Base-by-base conservation (phyloP, 2,113 vertebrate genomes). In the Menura novaehollandiae region DNA sequence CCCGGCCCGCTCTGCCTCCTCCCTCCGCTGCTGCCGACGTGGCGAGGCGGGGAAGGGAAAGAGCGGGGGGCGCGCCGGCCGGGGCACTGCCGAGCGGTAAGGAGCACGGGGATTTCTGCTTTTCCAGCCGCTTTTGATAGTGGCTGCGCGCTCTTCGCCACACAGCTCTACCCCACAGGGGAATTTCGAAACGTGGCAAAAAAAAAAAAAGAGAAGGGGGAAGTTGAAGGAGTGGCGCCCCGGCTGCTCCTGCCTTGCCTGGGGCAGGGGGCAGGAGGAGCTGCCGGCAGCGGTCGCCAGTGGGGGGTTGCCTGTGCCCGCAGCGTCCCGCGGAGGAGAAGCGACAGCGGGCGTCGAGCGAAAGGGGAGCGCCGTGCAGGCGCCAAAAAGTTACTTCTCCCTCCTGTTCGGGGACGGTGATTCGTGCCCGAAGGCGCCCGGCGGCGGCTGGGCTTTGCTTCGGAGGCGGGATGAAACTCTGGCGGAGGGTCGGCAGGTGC, bases 21-120 rank as follows among this genome's bases (percentile, higher is more conserved):
- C 96, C 93, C 88, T 68, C 90, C 35, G 43, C 86, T 69, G 82
- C 83, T 98, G 98, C 95, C 91, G 98, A 98, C 98, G 97, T 98
- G 98, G 98, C 97, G 98, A 96, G 97, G 93, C 93, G 91, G 97
- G 72, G 93, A 59, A 62, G 49, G 47, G 49, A 47, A 51, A n/a
- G 19, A 51, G 46, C 23, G 1, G 72, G 76, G 64, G 84, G 84
- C 19, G 87, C 81, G 93, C 9, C 49, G 52, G 84, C 32, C 5
- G 23, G 43, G 52, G 73, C 37, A 71, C 92, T 88, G 69, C 87
- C 27, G 86, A 96, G 96, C 81, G 97, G 97, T 98, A 97, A 98
- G 96, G 37, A 77, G 32, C 52, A 3, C 52, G 1, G 68, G 51
- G 79, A 8, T 80, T 94, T 86, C 52, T 87, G 35, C 56, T 66